phyloP scores from a whole-genome alignment of 1,140 invertebrate species.

The Eriocheir sinensis region DNA sequence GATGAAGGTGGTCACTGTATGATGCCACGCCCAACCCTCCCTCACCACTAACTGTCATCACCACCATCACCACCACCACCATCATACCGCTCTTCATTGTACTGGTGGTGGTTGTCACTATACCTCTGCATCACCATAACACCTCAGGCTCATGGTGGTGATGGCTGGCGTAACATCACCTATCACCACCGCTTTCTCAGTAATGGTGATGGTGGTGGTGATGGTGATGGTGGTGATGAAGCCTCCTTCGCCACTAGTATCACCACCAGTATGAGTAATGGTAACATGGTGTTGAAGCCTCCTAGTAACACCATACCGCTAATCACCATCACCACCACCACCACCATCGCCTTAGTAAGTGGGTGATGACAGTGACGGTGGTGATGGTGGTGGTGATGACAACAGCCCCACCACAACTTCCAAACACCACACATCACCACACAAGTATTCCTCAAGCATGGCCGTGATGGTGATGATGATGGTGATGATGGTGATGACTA shows the following conservation, averaged over 20 bases:
- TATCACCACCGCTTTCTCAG: no score
- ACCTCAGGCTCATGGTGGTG: no score
- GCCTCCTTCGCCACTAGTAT: background rate
- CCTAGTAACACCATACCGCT: no score
- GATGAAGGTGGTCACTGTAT: background rate
- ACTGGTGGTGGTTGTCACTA: no score
- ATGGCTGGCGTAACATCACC: no score
- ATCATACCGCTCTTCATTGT: background rate
- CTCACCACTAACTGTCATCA: background rate
- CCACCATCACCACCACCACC: background rate
- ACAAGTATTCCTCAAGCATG: no score
- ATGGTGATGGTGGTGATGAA: background rate
- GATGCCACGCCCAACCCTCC: background rate
- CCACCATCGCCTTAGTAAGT: background rate
- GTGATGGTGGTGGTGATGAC: background rate
- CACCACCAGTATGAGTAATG: background rate
- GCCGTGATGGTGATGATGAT: no score
- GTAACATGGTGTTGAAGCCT: background rate
- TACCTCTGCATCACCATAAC: no score
- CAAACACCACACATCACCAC: no score
- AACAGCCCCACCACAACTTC: no score
- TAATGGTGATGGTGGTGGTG: background rate
- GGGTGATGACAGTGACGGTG: background rate
- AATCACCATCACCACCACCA: background rate
- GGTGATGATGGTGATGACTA: no score